These are phyloP conservation scores for Sinopyrophorus schimmeli DNA, from an alignment of 2,888 invertebrate species.

Conservation along the genomic window DNA sequence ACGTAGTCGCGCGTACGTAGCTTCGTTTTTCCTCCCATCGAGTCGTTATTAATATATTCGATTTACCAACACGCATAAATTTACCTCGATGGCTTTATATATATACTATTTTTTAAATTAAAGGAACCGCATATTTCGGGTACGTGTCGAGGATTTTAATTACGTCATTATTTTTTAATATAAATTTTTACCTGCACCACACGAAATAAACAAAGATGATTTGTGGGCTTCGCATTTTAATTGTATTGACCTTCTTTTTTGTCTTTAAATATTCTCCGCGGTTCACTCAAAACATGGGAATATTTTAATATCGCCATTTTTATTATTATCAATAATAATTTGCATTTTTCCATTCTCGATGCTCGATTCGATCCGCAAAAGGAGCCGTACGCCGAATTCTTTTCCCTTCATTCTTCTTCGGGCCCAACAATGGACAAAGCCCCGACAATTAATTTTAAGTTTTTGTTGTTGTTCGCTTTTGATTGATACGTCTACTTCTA, in stretches of 20 bases:
- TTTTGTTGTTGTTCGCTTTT: slow-evolving; percentile 12
- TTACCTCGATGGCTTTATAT: slow-evolving; percentile 4
- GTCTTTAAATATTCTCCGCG: too few species aligned
- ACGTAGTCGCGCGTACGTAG: too few species aligned
- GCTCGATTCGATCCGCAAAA: too few species aligned
- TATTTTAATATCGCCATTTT: too few species aligned
- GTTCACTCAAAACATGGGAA: too few species aligned
- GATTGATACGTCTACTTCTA: slow-evolving; percentile 18
- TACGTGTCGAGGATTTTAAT: slow-evolving; percentile 12
- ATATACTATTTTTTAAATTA: slow-evolving; percentile 4
- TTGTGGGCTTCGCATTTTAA: slow-evolving; percentile 7
- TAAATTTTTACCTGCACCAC: slow-evolving; percentile 6
- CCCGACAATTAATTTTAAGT: slow-evolving; percentile 17
- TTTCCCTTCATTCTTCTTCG: too few species aligned
- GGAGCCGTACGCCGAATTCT: too few species aligned
- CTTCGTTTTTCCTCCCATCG: too few species aligned
- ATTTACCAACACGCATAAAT: slow-evolving; percentile 2
- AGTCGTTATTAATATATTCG: slow-evolving; percentile 10
- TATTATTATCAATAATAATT: too few species aligned
- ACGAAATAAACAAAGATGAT: slow-evolving; percentile 4
- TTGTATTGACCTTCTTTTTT: slow-evolving; percentile 1
- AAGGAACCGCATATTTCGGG: slow-evolving; percentile 14
- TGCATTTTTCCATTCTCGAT: not conserved
- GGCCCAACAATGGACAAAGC: slow-evolving; percentile 13
- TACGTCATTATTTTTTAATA: slow-evolving; percentile 17